Evolutionary conservation across 2,113 vertebrate genomes (phyloP).

Genomic region (Carlito syrichta): DNA sequence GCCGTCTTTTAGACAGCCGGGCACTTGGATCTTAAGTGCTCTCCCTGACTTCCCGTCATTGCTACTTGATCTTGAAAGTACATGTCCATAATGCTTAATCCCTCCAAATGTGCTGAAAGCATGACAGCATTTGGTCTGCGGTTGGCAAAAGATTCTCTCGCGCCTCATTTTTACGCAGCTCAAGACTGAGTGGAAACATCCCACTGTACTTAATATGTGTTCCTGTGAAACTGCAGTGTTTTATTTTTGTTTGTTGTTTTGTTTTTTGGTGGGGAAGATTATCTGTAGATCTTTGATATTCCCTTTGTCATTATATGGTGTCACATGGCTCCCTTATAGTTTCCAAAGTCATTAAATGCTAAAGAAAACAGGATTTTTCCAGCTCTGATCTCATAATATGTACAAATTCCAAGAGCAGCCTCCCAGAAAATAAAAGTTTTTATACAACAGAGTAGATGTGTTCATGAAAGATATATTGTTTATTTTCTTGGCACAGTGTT

Average conservation of each 20-base stretch:
- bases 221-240: background rate
- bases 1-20: background rate
- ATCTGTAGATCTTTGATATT: constrained; percentile 47
- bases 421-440: constrained; percentile 72
- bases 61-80: constrained; percentile 40
- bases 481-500: constrained; percentile 77
- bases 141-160: constrained; percentile 49
- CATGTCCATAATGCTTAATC: background rate
- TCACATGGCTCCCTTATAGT: constrained; percentile 31
- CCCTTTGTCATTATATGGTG: background rate
- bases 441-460: constrained; percentile 37
- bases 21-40: background rate
- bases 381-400: constrained; percentile 71
- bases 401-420: constrained; percentile 73
- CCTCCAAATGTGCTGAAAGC: constrained; percentile 51
- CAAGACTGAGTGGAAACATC: constrained; percentile 41
- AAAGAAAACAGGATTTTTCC: constrained; percentile 70
- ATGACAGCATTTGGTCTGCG: constrained; percentile 22
- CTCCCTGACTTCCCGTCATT: background rate
- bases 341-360: constrained; percentile 58
- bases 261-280: background rate
- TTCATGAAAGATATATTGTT: constrained; percentile 76
- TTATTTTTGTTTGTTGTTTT: no score
- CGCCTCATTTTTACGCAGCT: constrained; percentile 42
- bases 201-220: background rate